These are phyloP conservation scores for Microtus oregoni DNA, from an alignment of 2,113 vertebrate genomes.

Conservation along the genomic window DNA sequence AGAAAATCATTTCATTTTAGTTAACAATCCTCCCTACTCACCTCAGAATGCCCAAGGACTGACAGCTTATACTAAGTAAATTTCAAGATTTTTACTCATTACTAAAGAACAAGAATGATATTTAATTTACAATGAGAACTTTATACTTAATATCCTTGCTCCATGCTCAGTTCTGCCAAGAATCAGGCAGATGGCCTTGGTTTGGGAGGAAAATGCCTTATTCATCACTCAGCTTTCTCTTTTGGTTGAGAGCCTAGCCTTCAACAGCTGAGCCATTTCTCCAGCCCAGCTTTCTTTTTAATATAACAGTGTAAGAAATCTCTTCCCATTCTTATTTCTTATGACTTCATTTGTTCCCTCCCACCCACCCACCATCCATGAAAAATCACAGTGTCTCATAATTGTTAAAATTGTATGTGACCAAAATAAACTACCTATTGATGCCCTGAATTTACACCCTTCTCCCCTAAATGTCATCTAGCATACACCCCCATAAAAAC, in stretches of 20 bases:
- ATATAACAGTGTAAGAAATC: slow-evolving; percentile 7
- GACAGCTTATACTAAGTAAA: slow-evolving; percentile 26
- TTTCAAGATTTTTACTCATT: slow-evolving; percentile 18
- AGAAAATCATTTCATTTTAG: slow-evolving; percentile 34
- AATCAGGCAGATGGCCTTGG: slow-evolving; percentile 56
- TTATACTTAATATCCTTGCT: slow-evolving; percentile 55
- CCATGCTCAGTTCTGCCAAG: slow-evolving; percentile 42
- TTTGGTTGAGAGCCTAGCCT: background rate
- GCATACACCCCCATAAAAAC: slow-evolving; percentile 2
- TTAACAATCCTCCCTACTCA: background rate
- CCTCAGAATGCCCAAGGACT: background rate
- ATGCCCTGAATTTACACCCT: background rate
- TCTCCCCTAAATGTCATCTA: background rate
- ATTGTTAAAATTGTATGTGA: slow-evolving; percentile 22
- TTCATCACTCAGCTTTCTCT: slow-evolving; percentile 37
- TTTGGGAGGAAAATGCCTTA: slow-evolving; percentile 24
- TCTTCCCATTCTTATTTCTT: slow-evolving; percentile 1
- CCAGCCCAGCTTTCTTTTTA: background rate
- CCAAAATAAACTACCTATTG: background rate
- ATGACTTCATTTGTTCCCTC: background rate
- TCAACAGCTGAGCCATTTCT: background rate
- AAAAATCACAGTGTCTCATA: slow-evolving; percentile 21
- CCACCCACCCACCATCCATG: background rate
- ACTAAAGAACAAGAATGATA: slow-evolving; percentile 42
- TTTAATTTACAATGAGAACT: slow-evolving; percentile 40